Evolutionary conservation across 2,888 invertebrate species (phyloP), one percentile per base, ranked within the genome.

Genomic region (Pardosa pseudoannulata): DNA sequence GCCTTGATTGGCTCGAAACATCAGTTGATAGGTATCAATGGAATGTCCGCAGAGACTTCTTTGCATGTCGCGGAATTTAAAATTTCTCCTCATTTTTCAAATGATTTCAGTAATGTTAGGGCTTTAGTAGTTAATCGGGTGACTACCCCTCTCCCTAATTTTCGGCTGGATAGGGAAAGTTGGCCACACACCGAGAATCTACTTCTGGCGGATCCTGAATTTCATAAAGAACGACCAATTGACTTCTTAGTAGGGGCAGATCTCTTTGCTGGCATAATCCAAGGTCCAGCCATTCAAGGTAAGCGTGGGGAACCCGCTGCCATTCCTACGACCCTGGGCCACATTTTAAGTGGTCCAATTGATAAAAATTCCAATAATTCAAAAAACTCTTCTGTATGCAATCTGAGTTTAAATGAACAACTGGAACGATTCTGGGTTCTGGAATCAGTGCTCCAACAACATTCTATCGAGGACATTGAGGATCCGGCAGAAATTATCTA

Each of bases 1-100:
- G 50, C 50, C 50, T 9, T 50, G 50, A 9, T 50, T 50, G 50
- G n/a, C n/a, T n/a, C n/a, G n/a, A n/a, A n/a, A n/a, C 62, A 62
- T 62, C 62, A 23, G 7, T 23, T 62, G 19, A 16, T 62, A 62
- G 62, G 62, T 3, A 62, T 62, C 3, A 62, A 62, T 23, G 62
- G 62, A 2, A 2, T 62, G 62, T 6, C 62, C 3, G 27, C 62
- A 62, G 28, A 62, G 13, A 62, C 62, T 62, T 6, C 16, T 23
- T 5, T 62, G 9, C 3, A 23, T 23, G 16, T 3, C 16, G 16
- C 62, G 28, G 62, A 62, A 23, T 23, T 62, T 62, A 19, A 27
- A n/a, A n/a, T n/a, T n/a, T n/a, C n/a, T n/a, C 27, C 27, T 9
- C 19, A 6, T 50, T 9, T 50, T 50, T 16, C 3, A 16, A 62